phyloP scores from a whole-genome alignment of 1,140 invertebrate genomes.

The Bombus waltoni region DNA sequence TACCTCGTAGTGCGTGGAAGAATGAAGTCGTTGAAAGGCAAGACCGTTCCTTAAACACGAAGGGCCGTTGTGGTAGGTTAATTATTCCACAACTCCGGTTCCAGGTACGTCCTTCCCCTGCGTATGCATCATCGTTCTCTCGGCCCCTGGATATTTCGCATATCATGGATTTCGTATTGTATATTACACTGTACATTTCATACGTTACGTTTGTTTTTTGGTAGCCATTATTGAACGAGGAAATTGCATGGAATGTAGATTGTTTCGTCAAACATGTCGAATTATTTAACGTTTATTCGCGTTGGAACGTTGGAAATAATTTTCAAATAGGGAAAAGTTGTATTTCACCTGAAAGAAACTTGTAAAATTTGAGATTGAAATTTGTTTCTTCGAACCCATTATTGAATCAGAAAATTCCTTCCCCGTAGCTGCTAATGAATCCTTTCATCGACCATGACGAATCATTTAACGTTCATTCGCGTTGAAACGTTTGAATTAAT shows the following conservation, averaged over 20 bases:
- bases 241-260: too few species aligned
- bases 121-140: background rate
- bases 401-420: background rate
- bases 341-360: too few species aligned
- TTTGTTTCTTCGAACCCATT: background rate
- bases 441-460: background rate
- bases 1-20: constrained; percentile 50
- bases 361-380: too few species aligned
- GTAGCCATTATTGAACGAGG: background rate
- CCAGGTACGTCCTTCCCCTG: constrained; percentile 50
- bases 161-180: background rate
- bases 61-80: constrained; percentile 52
- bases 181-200: background rate
- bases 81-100: constrained; percentile 57
- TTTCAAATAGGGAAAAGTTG: too few species aligned
- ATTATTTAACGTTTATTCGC: background rate
- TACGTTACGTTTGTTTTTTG: background rate
- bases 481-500: background rate
- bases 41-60: constrained; percentile 53
- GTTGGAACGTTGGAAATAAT: too few species aligned
- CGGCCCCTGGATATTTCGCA: background rate
- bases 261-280: background rate
- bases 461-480: background rate
- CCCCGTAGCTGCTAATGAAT: background rate
- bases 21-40: constrained; percentile 55